Percentiles rank a stretch among this genome's conserved stretches.
Conservation (phyloP, 2,113 vertebrate species). For the crab-eating macaque (Macaca fascicularis) region T2T-MFA8v1.1 NC_088391.1:85645001-85645500, state of each 20-base stretch:
- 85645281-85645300: background rate
- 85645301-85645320: background rate
- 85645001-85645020: no score
- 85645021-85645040: background rate
- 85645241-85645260: background rate
- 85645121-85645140: background rate
- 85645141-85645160: background rate
- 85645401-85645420: background rate
- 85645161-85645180: background rate
- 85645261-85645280: background rate
- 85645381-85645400: background rate
- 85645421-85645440: background rate
- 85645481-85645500: background rate
- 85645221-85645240: background rate
- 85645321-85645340: background rate
- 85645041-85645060: background rate
- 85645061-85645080: background rate
- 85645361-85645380: background rate
- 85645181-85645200: background rate
- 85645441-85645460: background rate
- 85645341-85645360: background rate
- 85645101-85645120: background rate
- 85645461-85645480: background rate
- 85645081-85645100: background rate
- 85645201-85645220: background rate